Base-by-base conservation (phyloP, 2,888 invertebrate species). In the Melanotus villosus region DNA sequence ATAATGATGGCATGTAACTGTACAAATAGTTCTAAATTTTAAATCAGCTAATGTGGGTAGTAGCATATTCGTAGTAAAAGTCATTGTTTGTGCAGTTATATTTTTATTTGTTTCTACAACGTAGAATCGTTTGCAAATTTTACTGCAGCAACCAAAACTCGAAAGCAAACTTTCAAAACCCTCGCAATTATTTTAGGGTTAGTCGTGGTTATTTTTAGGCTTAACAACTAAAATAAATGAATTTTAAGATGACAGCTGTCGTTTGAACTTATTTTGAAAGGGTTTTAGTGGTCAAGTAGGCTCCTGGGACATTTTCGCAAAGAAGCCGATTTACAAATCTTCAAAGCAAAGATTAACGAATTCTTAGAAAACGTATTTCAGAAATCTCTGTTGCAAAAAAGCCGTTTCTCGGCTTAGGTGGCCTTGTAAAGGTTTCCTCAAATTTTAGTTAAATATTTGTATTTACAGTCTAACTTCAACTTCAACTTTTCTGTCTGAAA, bases 1-100 rank as follows among this genome's bases (percentile, higher is more conserved):
- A 62, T 62, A 67, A 67, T 62, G 54, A 19, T 23, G 60, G 54
- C 43, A 36, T 26, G 19, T 67, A 67, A 67, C 67, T 67, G 67
- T 67, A 67, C 21, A 58, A 59, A 54, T 7, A 9, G 19, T 32
- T 32, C 45, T 19, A 59, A 26, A 59, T 59, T 59, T 45, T 21
- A 59, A 43, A 58, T n/a, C 14, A 14, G 10, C 34, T 10, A 21
- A 41, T 38, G 57, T 58, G 57, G 57, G 57, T 26, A 41, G 41
- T 21, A 38, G 19, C 21, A 45, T 45, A 50, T 30, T 50, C 50
- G 14, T 26, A 23, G 12, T 23, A 4, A 47, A 4, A 26, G 3
- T 19, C 32, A 52, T 52, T 52, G 52, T 32, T 52, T 2, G 32
- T n/a, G n/a, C 18, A 18, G 30, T n/a, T 9, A n/a, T 21, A 5